A percentile compares a stretch with the other conserved stretches of the same genome.
These are phyloP conservation scores for Drosophila pruinosa DNA, from an alignment of 1,140 invertebrate genomes.

Conservation along the genomic window DNA sequence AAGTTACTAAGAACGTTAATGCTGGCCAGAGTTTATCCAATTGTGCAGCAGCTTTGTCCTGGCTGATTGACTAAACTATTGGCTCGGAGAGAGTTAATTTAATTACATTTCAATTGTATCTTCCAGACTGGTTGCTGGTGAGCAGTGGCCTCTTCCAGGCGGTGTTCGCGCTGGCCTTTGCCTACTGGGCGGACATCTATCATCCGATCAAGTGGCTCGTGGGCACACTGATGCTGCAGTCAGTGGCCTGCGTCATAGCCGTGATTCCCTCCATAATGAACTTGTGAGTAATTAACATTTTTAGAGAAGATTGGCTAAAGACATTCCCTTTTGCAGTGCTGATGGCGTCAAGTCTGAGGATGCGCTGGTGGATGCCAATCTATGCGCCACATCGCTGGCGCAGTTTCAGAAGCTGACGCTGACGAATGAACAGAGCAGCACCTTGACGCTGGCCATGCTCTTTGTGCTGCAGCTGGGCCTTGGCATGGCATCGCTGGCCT, in stretches of 20 bases:
- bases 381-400: conserved; percentile 71
- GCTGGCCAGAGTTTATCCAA: no score
- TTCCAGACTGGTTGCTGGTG: conserved; percentile 85
- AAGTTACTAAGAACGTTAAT: no score
- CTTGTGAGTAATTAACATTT: conserved; percentile 72
- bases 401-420: conserved; percentile 61
- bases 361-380: conserved; percentile 48
- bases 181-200: conserved; percentile 86
- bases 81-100: no score
- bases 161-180: conserved; percentile 84
- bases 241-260: conserved; percentile 83
- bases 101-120: neutral
- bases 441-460: conserved; percentile 83
- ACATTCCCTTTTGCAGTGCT: conserved; percentile 37
- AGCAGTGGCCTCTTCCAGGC: conserved; percentile 84
- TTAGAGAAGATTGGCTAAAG: no score
- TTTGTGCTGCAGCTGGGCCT: conserved; percentile 85
- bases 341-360: conserved; percentile 49
- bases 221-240: conserved; percentile 85
- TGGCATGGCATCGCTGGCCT: conserved; percentile 85
- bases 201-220: conserved; percentile 86
- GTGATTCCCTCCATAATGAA: conserved; percentile 85
- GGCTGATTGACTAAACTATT: no score
- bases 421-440: conserved; percentile 56
- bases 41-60: no score